phyloP scores from a whole-genome alignment of 2,888 invertebrate species.

The Caenorhabditis sulstoni region DNA sequence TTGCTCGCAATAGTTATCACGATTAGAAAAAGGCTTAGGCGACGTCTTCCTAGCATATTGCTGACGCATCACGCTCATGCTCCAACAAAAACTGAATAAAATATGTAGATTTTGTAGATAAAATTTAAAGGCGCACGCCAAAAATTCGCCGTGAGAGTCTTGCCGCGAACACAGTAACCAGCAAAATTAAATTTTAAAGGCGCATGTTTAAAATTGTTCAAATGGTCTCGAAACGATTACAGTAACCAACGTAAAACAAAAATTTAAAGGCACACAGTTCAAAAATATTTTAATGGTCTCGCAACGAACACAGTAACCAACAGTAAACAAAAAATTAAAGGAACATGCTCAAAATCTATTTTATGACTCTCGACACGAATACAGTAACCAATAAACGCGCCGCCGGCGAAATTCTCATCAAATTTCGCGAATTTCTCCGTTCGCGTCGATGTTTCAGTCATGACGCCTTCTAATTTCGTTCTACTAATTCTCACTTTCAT shows the following conservation, averaged over 20 bases:
- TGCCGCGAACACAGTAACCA: no score
- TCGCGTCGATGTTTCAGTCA: neutral
- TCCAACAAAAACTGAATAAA: neutral
- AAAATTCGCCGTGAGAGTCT: no score
- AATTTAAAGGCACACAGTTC: neutral
- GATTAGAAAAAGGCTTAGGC: neutral
- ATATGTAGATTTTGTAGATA: no score
- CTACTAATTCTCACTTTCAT: slow-evolving; percentile 2
- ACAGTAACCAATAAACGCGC: neutral
- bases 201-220: no score
- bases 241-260: no score
- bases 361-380: neutral
- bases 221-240: no score
- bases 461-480: neutral
- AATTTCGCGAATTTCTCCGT: neutral
- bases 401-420: neutral
- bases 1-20: slow-evolving; percentile 9
- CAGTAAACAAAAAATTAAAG: no score
- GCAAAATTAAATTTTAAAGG: no score
- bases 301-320: no score
- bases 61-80: neutral
- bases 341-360: slow-evolving; percentile 3
- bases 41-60: neutral
- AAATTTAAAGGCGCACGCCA: no score
- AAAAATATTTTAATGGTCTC: no score